Base-by-base conservation (phyloP, 2,797 vertebrate species). In the Tragopan temminckii region DNA sequence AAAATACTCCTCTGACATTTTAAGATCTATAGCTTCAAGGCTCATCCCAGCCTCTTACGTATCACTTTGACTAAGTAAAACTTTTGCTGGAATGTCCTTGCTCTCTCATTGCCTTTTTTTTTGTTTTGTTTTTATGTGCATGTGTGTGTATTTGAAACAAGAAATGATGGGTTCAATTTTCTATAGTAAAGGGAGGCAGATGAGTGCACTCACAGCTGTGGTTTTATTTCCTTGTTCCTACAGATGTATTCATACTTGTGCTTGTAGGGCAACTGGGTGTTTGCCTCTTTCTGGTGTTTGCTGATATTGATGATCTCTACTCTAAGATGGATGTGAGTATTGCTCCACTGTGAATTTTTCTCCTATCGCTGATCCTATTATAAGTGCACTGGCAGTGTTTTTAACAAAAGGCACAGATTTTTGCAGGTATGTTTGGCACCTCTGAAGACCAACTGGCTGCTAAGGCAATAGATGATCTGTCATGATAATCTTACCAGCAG, bases 221-320 rank as follows among this genome's bases (percentile, higher is more conserved):
- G 5, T 8, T 82, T 90, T 42, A 40, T 80, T 61, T 83, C 2
- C 69, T 94, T 95, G 4, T 84, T 72, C 67, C 85, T 90, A 89
- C 95, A 98, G 98, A 98, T 94, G 13, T 96, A 52, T 98, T 98
- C 55, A 15, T 98, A 38, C 33, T 97, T 40, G 97, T 97, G 61
- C 93, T 98, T 70, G 29, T 52, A 55, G 62, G 85, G 58, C 98
- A 98, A 93, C 85, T 98, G 90, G 92, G 94, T 3, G 23, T 96
- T 46, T 98, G 98, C 80, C 94, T 98, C 13, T 98, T 98, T 96
- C 91, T 98, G 89, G 62, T 98, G 43, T 98, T 98, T 95, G 98
- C 97, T 66, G 95, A 98, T 89, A 94, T 98, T 53, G 96, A 96
- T 50, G 95, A 68, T 61, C 91, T 98, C 83, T 98, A 98, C 59